phyloP scores from a whole-genome alignment of 2,113 vertebrate genomes.

The Pelusios castaneus region DNA sequence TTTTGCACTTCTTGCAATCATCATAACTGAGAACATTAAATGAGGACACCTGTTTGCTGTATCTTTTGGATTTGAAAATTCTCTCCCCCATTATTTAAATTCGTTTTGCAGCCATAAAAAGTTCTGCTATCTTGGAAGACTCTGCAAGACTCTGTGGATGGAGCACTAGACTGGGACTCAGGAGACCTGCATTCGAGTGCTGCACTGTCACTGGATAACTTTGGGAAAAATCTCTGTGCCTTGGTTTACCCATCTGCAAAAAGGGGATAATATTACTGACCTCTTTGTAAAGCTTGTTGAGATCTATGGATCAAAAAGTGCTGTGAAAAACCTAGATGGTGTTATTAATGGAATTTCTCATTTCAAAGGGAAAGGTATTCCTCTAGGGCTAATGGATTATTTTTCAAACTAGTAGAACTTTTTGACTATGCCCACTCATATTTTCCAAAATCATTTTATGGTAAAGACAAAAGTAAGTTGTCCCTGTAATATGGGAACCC shows the following conservation, averaged over 20 bases:
- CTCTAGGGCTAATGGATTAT: background rate
- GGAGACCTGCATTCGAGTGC: rapidly evolving
- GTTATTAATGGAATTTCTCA: background rate
- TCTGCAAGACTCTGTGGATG: no score
- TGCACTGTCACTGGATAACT: background rate
- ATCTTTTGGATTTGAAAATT: background rate
- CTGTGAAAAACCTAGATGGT: background rate
- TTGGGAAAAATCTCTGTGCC: background rate
- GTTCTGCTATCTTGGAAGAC: background rate
- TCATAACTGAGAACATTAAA: background rate
- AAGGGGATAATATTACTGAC: background rate
- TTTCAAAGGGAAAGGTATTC: background rate
- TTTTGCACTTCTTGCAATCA: rapidly evolving
- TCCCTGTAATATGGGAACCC: background rate
- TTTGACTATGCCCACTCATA: background rate
- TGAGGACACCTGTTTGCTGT: background rate
- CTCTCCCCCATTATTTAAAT: background rate
- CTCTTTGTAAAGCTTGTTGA: background rate
- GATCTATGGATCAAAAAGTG: background rate
- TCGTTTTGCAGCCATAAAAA: background rate
- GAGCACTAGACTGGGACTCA: background rate
- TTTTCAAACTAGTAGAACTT: background rate
- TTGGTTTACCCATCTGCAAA: background rate
- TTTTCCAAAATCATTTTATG: background rate
- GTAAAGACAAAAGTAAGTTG: rapidly evolving